Evolutionary conservation across 2,888 invertebrate species (phyloP), one percentile per base, ranked within the genome.

Genomic region (Smittia aterrima): DNA sequence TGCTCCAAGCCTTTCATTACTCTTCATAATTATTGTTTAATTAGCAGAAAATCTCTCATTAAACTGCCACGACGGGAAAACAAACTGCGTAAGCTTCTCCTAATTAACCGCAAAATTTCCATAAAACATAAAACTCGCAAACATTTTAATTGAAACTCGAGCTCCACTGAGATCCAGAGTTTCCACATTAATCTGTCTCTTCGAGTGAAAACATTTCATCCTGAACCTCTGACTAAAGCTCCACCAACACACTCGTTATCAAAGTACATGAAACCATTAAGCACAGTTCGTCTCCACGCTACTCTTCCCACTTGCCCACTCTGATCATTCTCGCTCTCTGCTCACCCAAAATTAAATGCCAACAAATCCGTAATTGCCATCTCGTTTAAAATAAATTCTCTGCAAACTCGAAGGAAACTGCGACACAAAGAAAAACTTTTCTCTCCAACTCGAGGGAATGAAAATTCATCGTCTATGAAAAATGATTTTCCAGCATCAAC

Each of bases 241-340:
- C 62, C 22, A 72, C 72, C 40, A 72, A 72, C 62, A 72, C 72
- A 70, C 32, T 32, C 32, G 32, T 9, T 9, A 54, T 54, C 20
- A 68, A 66, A 66, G 58, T 72, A 72, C 72, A 72, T 72, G 72
- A 72, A 72, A 72, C 72, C 72, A 72, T 72, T 72, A 72, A 72
- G 72, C 62, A 72, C 72, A 27, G 58, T 27, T 32, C 32, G 32
- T 9, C 32, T 32, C 16, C 47, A 47, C 16, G n/a, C 11, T 47
- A 2, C n/a, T 18, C 20, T 58, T 64, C 25, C 9, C 24, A 7
- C 20, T 27, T 25, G 38, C 32, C 62, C 9, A 7, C 25, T 32
- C 7, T 1, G 70, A 64, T 64, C 58, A 22, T 54, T 53, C 54
- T 54, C 62, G 18, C 62, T 72, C 53, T 72, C 53, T 6, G 32